A percentile compares a stretch with the other conserved stretches of the same genome.
Conservation (phyloP, 2,888 invertebrate species). For the Cinara cedri region DNA sequence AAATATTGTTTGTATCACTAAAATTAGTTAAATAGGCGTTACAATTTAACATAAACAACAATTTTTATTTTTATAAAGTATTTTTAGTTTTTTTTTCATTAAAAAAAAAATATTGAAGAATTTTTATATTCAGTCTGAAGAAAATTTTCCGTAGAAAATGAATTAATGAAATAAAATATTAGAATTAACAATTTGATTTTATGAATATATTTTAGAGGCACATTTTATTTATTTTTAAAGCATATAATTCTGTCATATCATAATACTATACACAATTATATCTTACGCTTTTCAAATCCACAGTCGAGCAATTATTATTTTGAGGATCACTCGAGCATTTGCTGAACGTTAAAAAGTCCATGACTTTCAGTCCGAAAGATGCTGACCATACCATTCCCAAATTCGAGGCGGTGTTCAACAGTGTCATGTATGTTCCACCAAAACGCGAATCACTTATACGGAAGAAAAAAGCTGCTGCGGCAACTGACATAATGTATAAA, state of each 20-base stretch:
- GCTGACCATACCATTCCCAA: constrained; percentile 97
- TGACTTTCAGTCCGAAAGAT: constrained; percentile 87
- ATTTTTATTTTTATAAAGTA: too few species aligned
- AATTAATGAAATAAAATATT: too few species aligned
- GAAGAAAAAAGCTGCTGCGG: constrained; percentile 97
- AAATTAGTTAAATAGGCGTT: too few species aligned
- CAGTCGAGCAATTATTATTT: constrained; percentile 62
- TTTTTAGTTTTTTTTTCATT: too few species aligned
- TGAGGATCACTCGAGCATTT: constrained; percentile 68
- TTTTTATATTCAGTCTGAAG: too few species aligned
- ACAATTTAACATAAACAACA: too few species aligned
- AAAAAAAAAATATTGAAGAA: background rate
- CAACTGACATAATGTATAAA: constrained; percentile 94
- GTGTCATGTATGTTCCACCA: constrained; percentile 99
- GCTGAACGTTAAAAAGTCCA: constrained; percentile 85
- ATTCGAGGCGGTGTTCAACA: constrained; percentile 93
- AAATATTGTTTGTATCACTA: too few species aligned
- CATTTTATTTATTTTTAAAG: too few species aligned
- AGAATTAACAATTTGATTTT: too few species aligned
- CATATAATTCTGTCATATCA: too few species aligned
- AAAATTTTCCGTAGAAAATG: too few species aligned
- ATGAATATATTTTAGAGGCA: too few species aligned
- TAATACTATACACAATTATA: background rate
- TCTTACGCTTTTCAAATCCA: constrained; percentile 50
- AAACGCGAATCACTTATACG: constrained; percentile 94